phyloP scores from a whole-genome alignment of 2,113 vertebrate species.

The Eulacestoma nigropectus region DNA sequence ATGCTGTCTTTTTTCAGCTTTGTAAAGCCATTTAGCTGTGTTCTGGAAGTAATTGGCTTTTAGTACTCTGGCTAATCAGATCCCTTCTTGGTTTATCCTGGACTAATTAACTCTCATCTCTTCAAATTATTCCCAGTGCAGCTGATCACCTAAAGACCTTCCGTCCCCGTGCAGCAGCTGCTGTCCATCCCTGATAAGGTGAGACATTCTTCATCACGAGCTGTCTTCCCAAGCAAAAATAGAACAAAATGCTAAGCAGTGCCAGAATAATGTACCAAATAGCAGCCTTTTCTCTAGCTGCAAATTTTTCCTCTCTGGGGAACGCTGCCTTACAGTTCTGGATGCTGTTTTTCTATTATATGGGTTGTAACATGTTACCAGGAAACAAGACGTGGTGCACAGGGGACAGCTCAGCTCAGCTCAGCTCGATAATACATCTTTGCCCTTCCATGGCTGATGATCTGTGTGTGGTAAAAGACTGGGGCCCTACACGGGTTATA shows the following conservation, averaged over 20 bases:
- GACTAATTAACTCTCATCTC: conserved; percentile 55
- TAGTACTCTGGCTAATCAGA: conserved; percentile 23
- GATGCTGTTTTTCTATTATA: neutral
- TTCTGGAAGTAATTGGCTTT: conserved; percentile 36
- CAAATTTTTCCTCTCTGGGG: neutral
- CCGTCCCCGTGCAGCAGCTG: neutral
- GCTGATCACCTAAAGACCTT: conserved; percentile 31
- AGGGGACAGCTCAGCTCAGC: neutral
- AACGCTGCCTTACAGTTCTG: neutral
- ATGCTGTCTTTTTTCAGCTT: neutral
- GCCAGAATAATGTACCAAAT: neutral
- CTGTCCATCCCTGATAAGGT: neutral
- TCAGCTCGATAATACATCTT: neutral
- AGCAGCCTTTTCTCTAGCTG: neutral
- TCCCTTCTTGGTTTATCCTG: conserved; percentile 38
- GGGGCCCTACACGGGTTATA: neutral
- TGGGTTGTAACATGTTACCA: neutral
- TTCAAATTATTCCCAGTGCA: conserved; percentile 46
- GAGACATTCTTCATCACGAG: neutral
- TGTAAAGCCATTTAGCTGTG: neutral
- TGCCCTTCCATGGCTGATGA: neutral
- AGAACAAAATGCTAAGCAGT: neutral
- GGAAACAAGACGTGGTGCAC: neutral
- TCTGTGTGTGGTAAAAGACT: neutral
- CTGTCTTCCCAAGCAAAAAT: neutral